A percentile compares a stretch with the other conserved stretches of the same genome.
Evolutionary conservation across 2,797 vertebrate genomes (phyloP).

Genomic region (Clarias fuscus): DNA sequence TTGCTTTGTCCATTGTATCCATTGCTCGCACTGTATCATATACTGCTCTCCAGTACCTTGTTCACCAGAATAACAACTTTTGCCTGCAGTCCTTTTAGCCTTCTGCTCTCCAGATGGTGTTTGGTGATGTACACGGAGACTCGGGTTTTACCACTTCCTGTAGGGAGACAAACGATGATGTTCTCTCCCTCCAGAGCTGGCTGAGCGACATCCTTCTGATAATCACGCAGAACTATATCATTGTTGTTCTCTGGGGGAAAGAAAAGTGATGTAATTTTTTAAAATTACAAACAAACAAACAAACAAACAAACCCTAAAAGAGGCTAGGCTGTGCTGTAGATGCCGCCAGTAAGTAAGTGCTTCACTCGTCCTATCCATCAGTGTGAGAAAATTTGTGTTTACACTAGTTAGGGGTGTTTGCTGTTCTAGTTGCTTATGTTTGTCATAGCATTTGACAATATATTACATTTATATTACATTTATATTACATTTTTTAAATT

Average conservation of each 20-base stretch:
- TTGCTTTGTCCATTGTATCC: neutral
- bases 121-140: conserved; percentile 92
- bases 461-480: neutral
- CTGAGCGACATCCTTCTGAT: conserved; percentile 89
- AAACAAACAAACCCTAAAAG: neutral
- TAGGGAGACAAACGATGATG: conserved; percentile 93
- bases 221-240: conserved; percentile 83
- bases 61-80: conserved; percentile 95
- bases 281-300: neutral
- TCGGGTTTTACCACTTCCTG: conserved; percentile 96
- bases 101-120: conserved; percentile 86
- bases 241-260: conserved; percentile 57
- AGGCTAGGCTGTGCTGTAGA: neutral
- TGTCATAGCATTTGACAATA: neutral
- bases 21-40: neutral
- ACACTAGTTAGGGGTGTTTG: conserved; percentile 52
- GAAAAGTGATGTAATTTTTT: neutral
- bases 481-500: conserved; percentile 11
- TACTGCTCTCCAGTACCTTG: conserved; percentile 77
- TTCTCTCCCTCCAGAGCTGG: conserved; percentile 91
- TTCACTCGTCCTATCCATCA: neutral
- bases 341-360: neutral
- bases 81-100: conserved; percentile 64
- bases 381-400: neutral
- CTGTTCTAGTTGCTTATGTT: conserved; percentile 28